Evolutionary conservation across 2,797 vertebrate species (phyloP).

Genomic region (Australoheros facetus): DNA sequence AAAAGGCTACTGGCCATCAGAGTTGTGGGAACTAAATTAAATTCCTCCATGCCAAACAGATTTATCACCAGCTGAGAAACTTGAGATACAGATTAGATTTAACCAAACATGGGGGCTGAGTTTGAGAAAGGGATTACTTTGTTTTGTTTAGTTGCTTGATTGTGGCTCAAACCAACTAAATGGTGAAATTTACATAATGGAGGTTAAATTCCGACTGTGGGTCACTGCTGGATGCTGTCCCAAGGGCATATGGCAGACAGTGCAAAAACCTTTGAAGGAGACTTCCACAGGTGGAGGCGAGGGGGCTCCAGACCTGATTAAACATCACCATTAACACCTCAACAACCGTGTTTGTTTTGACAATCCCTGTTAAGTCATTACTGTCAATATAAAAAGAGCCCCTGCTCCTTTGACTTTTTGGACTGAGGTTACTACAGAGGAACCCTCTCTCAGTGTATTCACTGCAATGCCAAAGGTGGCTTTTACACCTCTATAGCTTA

Average conservation of each 20-base stretch:
- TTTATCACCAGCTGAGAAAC: neutral
- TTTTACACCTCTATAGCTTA: neutral
- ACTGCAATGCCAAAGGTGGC: neutral
- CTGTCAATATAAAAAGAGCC: constrained; percentile 50
- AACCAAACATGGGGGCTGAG: neutral
- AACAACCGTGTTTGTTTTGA: constrained; percentile 68
- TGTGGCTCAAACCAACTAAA: neutral
- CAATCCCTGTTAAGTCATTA: constrained; percentile 52
- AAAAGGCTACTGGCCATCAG: neutral
- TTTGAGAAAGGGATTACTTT: neutral
- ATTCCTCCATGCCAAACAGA: neutral
- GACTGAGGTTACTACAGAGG: constrained; percentile 18
- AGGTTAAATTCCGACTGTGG: neutral
- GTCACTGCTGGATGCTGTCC: constrained; percentile 13
- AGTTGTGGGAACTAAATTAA: neutral
- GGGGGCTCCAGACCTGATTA: constrained; percentile 32
- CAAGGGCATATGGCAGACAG: constrained; percentile 12
- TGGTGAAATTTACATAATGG: constrained; percentile 7
- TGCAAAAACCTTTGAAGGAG: constrained; percentile 18
- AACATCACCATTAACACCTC: constrained; percentile 63
- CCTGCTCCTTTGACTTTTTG: constrained; percentile 34
- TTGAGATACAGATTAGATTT: neutral
- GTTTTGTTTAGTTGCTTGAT: neutral
- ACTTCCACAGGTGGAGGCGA: constrained; percentile 37
- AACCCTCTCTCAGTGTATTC: neutral